A percentile compares a stretch with the other conserved stretches of the same genome.
These are phyloP conservation scores for Amphilophus citrinellus DNA, from an alignment of 2,113 vertebrate species.

Conservation along the genomic window DNA sequence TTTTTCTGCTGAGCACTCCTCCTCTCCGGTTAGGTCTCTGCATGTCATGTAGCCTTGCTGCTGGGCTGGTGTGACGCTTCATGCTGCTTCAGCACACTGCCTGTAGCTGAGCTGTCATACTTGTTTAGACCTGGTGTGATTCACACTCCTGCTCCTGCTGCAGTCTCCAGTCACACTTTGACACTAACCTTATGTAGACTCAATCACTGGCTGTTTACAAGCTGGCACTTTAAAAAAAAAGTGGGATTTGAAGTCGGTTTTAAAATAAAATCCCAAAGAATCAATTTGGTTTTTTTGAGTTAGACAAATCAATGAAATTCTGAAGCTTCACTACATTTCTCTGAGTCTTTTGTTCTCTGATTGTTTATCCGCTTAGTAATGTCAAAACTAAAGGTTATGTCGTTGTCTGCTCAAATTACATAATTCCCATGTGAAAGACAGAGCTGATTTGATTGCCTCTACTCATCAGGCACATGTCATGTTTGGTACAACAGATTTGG, in stretches of 20 bases:
- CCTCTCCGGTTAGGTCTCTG: slow-evolving; percentile 32
- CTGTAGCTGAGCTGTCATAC: slow-evolving; percentile 73
- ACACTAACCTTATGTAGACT: slow-evolving; percentile 38
- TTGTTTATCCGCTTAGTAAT: background rate
- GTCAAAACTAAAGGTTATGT: background rate
- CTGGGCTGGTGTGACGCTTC: slow-evolving; percentile 46
- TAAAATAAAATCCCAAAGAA: background rate
- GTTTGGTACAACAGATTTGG: slow-evolving; percentile 3
- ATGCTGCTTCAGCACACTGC: slow-evolving; percentile 75
- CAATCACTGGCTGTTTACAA: slow-evolving; percentile 14
- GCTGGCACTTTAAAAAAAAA: background rate
- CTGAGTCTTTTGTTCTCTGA: background rate
- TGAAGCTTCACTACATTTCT: background rate
- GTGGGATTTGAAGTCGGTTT: background rate
- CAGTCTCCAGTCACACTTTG: slow-evolving; percentile 56
- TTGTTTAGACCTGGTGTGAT: slow-evolving; percentile 47
- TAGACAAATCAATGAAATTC: background rate
- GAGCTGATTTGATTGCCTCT: background rate
- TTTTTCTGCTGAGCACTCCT: slow-evolving; percentile 21
- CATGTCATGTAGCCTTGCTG: slow-evolving; percentile 33
- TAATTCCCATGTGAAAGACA: background rate
- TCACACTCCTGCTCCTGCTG: slow-evolving; percentile 56
- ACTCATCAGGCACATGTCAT: background rate
- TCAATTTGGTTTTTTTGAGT: background rate
- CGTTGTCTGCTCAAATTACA: background rate